phyloP scores from a whole-genome alignment of 1,140 invertebrate species.

The Nephila pilipes region DNA sequence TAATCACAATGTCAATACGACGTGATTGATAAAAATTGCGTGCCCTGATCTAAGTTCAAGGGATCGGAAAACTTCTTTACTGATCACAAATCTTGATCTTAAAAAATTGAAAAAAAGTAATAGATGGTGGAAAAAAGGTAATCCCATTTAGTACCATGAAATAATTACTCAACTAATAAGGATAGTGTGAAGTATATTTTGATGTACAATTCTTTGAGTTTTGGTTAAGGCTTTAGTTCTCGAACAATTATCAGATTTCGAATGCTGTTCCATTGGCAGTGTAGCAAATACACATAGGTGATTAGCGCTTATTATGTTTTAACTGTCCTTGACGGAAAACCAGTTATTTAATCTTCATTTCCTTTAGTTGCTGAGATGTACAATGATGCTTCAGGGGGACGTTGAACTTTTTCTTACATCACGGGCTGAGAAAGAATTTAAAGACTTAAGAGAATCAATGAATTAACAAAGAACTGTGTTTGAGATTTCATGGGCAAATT shows the following conservation, averaged over 20 bases:
- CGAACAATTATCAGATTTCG: constrained; percentile 57
- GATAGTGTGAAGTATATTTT: constrained; percentile 11
- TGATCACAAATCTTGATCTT: constrained; percentile 35
- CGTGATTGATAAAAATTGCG: constrained; percentile 31
- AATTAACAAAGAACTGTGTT: constrained; percentile 18
- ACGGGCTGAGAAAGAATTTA: constrained; percentile 20
- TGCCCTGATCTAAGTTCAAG: background rate
- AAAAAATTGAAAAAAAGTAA: constrained; percentile 31
- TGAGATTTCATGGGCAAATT: constrained; percentile 5
- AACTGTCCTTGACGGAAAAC: constrained; percentile 57
- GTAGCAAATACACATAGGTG: constrained; percentile 31
- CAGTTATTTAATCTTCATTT: constrained; percentile 59
- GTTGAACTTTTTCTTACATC: constrained; percentile 27
- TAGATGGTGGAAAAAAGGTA: constrained; percentile 1
- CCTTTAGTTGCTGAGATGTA: constrained; percentile 52
- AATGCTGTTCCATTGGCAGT: background rate
- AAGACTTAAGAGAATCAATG: constrained; percentile 10
- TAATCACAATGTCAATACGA: constrained; percentile 32
- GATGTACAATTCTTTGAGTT: constrained; percentile 3
- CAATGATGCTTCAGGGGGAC: constrained; percentile 40
- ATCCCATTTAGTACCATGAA: constrained; percentile 43
- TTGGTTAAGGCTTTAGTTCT: constrained; percentile 18
- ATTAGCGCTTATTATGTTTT: constrained; percentile 54
- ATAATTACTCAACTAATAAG: constrained; percentile 51
- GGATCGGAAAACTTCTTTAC: background rate